These are phyloP conservation scores for Papilio machaon DNA, from an alignment of 1,140 invertebrate species.

Conservation along the genomic window DNA sequence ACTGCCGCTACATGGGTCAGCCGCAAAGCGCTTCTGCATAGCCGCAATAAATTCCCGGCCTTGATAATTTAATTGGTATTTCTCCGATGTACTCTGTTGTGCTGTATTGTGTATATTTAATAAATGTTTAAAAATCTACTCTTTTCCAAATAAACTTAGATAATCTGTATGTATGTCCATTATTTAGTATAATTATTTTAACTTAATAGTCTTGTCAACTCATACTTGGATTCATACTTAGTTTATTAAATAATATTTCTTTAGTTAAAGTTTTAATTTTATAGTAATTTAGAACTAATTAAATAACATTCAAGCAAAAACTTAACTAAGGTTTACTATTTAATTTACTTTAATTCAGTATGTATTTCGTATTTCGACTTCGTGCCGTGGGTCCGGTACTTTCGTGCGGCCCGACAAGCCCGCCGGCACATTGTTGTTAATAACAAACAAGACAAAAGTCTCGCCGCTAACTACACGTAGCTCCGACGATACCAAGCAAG, in stretches of 20 bases:
- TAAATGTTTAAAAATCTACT: neutral
- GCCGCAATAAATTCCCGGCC: slow-evolving; percentile 45
- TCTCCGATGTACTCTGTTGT: neutral
- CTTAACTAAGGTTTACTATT: neutral
- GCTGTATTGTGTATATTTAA: neutral
- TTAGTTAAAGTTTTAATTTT: neutral
- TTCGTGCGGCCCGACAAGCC: slow-evolving; percentile 42
- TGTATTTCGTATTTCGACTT: neutral
- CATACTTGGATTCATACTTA: too few relatives aligned
- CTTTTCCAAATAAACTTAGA: neutral
- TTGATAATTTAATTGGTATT: neutral
- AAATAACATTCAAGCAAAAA: neutral
- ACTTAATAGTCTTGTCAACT: too few relatives aligned
- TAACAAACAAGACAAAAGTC: slow-evolving; percentile 75
- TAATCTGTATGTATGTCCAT: too few relatives aligned
- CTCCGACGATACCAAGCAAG: slow-evolving; percentile 44
- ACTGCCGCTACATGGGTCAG: slow-evolving; percentile 64
- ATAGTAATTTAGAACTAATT: neutral
- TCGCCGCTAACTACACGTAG: slow-evolving; percentile 66
- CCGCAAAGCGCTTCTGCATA: slow-evolving; percentile 43
- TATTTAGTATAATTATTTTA: too few relatives aligned
- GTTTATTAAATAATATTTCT: too few relatives aligned
- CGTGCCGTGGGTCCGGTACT: slow-evolving; percentile 36
- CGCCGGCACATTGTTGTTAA: slow-evolving; percentile 67
- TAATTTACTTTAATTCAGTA: neutral